phyloP scores from a whole-genome alignment of 2,113 vertebrate species.

The Corythaeola cristata region DNA sequence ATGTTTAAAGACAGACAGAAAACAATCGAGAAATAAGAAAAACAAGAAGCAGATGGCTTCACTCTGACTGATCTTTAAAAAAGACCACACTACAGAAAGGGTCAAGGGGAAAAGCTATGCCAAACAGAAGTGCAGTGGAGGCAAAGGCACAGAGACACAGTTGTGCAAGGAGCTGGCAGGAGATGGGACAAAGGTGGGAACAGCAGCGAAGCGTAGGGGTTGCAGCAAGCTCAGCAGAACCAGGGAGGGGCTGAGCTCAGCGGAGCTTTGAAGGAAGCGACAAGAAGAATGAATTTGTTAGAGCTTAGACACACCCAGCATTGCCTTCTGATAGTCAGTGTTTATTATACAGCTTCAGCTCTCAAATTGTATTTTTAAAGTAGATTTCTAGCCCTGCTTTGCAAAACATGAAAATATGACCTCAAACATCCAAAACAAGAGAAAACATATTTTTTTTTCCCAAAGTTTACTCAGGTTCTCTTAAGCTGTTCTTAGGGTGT shows the following conservation, averaged over 20 bases:
- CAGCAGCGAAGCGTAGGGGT: neutral
- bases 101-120: neutral
- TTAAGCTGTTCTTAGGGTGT: neutral
- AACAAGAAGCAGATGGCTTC: neutral
- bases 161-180: neutral
- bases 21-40: neutral
- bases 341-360: neutral
- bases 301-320: slow-evolving; percentile 7
- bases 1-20: neutral
- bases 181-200: slow-evolving; percentile 38
- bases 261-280: slow-evolving; percentile 26
- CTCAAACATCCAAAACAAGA: neutral
- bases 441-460: neutral
- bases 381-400: neutral
- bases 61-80: neutral
- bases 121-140: neutral
- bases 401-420: neutral
- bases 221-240: neutral
- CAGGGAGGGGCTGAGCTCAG: slow-evolving; percentile 33
- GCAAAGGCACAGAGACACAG: neutral
- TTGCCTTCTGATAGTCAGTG: neutral
- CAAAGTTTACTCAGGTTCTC: neutral
- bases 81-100: neutral
- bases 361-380: neutral
- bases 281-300: slow-evolving; percentile 23